phyloP scores from a whole-genome alignment of 2,113 vertebrate genomes.

The Prunella himalayana region DNA sequence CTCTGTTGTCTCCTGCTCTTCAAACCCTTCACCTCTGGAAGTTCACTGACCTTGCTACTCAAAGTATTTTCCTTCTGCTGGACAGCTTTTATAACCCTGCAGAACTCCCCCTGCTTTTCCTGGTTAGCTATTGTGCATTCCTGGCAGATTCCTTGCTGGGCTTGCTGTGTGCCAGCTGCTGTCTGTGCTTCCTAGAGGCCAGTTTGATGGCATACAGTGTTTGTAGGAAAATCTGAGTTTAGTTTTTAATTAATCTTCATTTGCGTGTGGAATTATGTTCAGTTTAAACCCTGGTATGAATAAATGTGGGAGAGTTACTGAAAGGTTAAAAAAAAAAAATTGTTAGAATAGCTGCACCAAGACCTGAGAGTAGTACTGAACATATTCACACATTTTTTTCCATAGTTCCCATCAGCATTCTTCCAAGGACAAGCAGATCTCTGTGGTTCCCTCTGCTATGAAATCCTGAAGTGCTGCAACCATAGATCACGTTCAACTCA shows the following conservation, averaged over 20 bases:
- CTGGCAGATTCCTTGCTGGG: neutral
- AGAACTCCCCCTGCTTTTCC: neutral
- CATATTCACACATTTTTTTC: neutral
- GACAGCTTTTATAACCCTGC: neutral
- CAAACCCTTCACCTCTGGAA: neutral
- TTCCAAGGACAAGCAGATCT: conserved; percentile 96
- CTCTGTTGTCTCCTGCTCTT: neutral
- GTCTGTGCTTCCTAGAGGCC: neutral
- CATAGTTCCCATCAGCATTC: conserved; percentile 90
- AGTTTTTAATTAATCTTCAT: neutral
- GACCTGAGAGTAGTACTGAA: neutral
- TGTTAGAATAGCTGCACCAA: neutral
- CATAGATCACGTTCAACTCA: conserved; percentile 94
- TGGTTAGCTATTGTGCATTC: neutral
- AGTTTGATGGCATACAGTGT: neutral
- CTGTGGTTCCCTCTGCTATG: conserved; percentile 92
- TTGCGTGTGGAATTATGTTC: neutral
- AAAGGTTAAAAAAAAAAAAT: neutral
- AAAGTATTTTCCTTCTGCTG: neutral
- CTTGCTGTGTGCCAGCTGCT: neutral
- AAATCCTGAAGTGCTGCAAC: conserved; percentile 97
- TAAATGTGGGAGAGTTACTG: neutral
- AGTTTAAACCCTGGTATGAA: neutral
- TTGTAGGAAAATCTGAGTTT: neutral
- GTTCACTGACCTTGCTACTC: neutral